These are phyloP conservation scores for Gymnopithys bicolor DNA, from an alignment of 2,797 vertebrate species.

Conservation along the genomic window DNA sequence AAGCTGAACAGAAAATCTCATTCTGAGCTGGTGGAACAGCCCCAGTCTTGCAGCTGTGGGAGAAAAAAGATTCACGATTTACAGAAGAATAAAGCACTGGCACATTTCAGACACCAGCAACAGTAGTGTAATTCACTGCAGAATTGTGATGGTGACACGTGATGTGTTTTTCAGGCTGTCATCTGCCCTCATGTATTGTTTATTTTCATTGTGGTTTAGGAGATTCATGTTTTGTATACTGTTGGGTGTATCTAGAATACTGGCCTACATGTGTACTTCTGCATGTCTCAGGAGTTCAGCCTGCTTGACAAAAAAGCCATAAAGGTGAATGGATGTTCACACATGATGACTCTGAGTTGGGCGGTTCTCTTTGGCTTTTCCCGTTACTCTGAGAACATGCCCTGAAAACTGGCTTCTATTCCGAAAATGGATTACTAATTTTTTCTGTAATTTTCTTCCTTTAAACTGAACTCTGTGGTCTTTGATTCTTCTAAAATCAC, in stretches of 20 bases:
- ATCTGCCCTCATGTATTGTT: background rate
- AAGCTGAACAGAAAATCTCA: constrained; percentile 24
- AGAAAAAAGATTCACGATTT: constrained; percentile 17
- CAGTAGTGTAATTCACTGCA: constrained; percentile 25
- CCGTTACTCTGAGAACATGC: background rate
- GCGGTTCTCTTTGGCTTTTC: background rate
- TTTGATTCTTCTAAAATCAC: background rate
- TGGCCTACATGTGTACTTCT: background rate
- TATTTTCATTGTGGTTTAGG: background rate
- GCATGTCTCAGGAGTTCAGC: background rate
- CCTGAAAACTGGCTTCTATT: background rate
- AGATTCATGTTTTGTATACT: background rate
- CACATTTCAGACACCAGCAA: background rate
- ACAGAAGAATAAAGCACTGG: background rate
- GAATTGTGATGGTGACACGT: background rate
- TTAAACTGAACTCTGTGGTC: background rate
- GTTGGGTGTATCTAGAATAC: background rate
- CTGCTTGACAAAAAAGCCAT: background rate
- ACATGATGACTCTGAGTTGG: fast-evolving
- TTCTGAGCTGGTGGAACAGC: background rate
- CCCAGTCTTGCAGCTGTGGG: background rate
- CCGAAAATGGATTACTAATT: background rate
- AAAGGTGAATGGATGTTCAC: background rate
- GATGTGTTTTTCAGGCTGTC: background rate
- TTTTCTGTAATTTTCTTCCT: background rate